Percentiles rank a stretch among this genome's conserved stretches.
These are phyloP conservation scores for Diploscapter pachys DNA, from an alignment of 1,140 invertebrate genomes.

Conservation along the genomic window DNA sequence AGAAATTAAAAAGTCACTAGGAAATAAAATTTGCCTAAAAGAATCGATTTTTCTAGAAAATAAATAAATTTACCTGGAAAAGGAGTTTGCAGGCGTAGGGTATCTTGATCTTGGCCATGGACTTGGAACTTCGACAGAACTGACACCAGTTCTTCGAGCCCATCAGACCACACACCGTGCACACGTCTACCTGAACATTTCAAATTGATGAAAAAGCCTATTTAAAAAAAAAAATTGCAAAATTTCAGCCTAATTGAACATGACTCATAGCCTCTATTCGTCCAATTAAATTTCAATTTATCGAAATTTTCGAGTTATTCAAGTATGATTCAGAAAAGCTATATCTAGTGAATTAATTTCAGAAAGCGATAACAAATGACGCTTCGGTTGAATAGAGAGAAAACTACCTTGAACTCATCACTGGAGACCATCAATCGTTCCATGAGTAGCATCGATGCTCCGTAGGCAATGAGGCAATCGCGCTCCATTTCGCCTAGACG, in stretches of 20 bases:
- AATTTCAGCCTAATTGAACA: too few relatives aligned
- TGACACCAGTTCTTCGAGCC: constrained; percentile 94
- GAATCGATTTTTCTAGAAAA: neutral
- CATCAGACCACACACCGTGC: constrained; percentile 86
- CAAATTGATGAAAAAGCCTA: too few relatives aligned
- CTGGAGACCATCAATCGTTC: constrained; percentile 96
- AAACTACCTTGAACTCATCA: constrained; percentile 75
- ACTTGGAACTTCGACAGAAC: constrained; percentile 67
- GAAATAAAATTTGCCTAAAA: neutral
- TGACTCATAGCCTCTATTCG: too few relatives aligned
- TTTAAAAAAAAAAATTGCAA: too few relatives aligned
- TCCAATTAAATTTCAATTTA: too few relatives aligned
- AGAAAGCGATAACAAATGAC: too few relatives aligned
- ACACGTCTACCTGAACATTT: constrained; percentile 77
- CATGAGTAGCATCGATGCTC: constrained; percentile 89
- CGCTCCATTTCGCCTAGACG: constrained; percentile 98
- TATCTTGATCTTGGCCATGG: constrained; percentile 87
- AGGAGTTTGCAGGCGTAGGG: constrained; percentile 98
- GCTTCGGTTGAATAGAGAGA: neutral
- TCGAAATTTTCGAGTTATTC: too few relatives aligned
- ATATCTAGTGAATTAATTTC: too few relatives aligned
- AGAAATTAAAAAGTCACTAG: neutral
- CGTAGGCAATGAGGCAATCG: constrained; percentile 97
- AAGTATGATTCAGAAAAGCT: too few relatives aligned
- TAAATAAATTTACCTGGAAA: constrained; percentile 53